Conservation (phyloP, 2,113 vertebrate species). For the Diadophis punctatus region DNA sequence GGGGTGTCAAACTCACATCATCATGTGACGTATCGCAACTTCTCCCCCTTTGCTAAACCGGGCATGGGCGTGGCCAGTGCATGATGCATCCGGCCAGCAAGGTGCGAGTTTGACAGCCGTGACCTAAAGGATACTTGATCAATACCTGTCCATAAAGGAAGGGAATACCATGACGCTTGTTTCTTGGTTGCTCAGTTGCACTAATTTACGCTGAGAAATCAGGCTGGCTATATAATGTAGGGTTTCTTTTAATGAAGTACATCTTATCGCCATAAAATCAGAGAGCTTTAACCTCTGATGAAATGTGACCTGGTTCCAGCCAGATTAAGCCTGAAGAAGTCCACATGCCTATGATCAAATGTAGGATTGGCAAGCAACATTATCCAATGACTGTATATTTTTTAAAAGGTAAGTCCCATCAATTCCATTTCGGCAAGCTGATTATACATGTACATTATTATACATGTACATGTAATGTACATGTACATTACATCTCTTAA, state of each 20-base stretch:
- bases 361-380: background rate
- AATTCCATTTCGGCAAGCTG: background rate
- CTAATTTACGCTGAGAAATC: background rate
- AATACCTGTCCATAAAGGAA: background rate
- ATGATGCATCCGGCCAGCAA: too few species aligned
- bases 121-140: background rate
- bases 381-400: background rate
- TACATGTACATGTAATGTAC: background rate
- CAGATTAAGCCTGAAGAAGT: background rate
- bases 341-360: background rate
- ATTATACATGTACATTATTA: background rate
- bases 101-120: too few species aligned
- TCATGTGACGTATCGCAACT: too few species aligned
- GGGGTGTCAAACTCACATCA: too few species aligned
- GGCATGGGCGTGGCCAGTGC: too few species aligned
- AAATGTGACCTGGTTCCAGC: background rate
- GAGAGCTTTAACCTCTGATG: too few species aligned
- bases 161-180: background rate
- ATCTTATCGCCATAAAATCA: background rate
- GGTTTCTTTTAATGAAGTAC: background rate
- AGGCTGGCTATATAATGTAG: background rate
- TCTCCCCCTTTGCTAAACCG: too few species aligned
- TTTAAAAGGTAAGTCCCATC: background rate
- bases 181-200: background rate
- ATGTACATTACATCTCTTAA: background rate